Base-by-base conservation (phyloP, 2,888 invertebrate genomes). In the Zygaena filipendulae region DNA sequence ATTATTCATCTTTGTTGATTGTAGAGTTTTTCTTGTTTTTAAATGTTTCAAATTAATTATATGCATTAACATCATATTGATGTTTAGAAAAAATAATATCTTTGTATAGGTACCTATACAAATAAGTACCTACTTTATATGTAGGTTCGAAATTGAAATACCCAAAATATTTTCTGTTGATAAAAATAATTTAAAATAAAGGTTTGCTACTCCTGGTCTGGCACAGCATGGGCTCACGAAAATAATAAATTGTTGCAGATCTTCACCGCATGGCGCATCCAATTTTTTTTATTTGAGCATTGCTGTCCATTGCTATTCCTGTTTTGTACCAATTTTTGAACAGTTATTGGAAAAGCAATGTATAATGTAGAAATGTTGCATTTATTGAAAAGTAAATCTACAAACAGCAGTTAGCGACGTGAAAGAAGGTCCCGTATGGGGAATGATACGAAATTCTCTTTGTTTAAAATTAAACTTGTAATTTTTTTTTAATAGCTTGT, bases 351-450 rank as follows among this genome's bases (percentile, higher is more conserved):
- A 7, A 9, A 25, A 35, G 59, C 47, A 60, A 56, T 69, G 69
- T 45, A 59, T 25, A 28, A 13, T 33, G 41, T 40, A 46, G 43
- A 44, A 47, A 49, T 38, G 45, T 16, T 16, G 4, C 4, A 16
- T 16, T 7, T 4, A 45, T 40, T n/a, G n/a, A 42, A 42, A 45
- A 45, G 66, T 68, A 69, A 69, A 69, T 70, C 64, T 67, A 37
- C 37, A 38, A 55, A 49, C 55, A 59, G 58, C 58, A 54, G 59
- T 54, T 52, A 54, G 49, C 42, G 52, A 49, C 42, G 47, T 39
- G 47, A 48, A 40, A 50, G 67, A 67, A 70, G 64, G n/a, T n/a
- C n/a, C 70, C 74, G 71, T 71, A 72, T 67, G 69, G 74, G 48
- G 66, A 57, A 57, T 55, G 58, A 59, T 58, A 59, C 59, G 59